Evolutionary conservation across 2,888 invertebrate species (phyloP).

Genomic region (Lepidochrysops patricia): DNA sequence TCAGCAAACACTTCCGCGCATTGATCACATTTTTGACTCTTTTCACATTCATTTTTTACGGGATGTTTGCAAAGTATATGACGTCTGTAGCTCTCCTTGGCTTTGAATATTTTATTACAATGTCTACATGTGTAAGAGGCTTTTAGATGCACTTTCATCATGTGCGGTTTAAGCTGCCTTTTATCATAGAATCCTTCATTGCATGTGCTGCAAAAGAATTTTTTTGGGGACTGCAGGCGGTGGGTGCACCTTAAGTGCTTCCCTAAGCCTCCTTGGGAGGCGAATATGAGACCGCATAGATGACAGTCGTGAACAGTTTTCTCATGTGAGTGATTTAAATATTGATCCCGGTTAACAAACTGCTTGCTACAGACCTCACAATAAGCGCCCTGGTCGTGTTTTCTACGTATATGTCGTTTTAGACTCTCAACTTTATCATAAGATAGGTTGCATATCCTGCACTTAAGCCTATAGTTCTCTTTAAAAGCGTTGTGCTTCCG

Average conservation of each 20-base stretch:
- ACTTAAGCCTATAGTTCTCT: conserved; percentile 56
- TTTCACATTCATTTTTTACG: conserved; percentile 22
- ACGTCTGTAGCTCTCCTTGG: conserved; percentile 55
- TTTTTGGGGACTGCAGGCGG: conserved; percentile 50
- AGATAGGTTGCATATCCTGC: conserved; percentile 58
- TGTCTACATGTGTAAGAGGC: conserved; percentile 51
- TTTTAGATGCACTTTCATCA: conserved; percentile 56
- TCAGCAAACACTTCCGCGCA: conserved; percentile 49
- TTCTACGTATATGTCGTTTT: conserved; percentile 55
- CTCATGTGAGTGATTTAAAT: conserved; percentile 52
- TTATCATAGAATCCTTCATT: conserved; percentile 57
- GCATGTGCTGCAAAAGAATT: conserved; percentile 51
- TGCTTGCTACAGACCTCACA: conserved; percentile 58
- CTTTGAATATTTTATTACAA: conserved; percentile 54
- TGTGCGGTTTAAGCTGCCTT: conserved; percentile 52
- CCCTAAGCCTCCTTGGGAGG: conserved; percentile 49
- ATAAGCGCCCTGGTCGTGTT: conserved; percentile 50
- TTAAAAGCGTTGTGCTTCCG: conserved; percentile 56
- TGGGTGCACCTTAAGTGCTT: conserved; percentile 58
- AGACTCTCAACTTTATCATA: conserved; percentile 64
- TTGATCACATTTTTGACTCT: conserved; percentile 48
- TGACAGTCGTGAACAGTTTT: conserved; percentile 51
- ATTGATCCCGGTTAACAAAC: conserved; percentile 48
- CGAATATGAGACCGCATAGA: conserved; percentile 56
- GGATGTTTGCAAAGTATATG: conserved; percentile 57